Percentiles rank a stretch among this genome's conserved stretches.
Conservation (phyloP, 2,113 vertebrate species). For the rabbit (Oryctolagus cuniculus) region DNA sequence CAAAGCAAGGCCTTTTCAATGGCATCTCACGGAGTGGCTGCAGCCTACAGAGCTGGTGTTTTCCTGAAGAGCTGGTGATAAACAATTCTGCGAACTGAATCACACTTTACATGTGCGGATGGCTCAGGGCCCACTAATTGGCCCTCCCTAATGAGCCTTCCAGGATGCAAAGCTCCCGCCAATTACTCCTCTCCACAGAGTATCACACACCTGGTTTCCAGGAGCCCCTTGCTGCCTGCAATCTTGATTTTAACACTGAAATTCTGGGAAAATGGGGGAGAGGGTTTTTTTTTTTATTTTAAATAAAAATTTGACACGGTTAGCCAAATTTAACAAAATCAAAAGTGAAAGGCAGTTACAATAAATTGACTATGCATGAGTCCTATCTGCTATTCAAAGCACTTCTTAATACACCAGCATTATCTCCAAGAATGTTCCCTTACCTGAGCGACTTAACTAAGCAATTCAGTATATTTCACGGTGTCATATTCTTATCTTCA, state of each 20-base stretch:
- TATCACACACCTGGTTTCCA: constrained; percentile 10
- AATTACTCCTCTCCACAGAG: background rate
- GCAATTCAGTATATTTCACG: background rate
- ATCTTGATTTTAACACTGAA: background rate
- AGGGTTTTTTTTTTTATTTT: background rate
- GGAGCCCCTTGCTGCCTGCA: background rate
- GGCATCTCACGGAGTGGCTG: background rate
- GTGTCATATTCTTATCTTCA: background rate
- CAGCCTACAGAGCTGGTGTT: background rate
- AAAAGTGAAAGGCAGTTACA: constrained; percentile 7
- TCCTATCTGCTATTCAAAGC: background rate
- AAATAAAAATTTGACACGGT: constrained; percentile 20
- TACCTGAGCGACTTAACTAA: background rate
- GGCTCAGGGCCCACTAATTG: background rate
- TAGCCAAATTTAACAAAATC: constrained; percentile 27
- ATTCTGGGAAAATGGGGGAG: constrained; percentile 30
- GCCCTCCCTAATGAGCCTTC: background rate
- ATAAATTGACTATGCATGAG: background rate
- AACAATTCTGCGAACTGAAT: constrained; percentile 43
- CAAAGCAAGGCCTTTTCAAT: background rate
- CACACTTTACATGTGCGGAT: background rate
- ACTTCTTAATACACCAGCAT: background rate
- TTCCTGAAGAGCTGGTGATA: constrained; percentile 40
- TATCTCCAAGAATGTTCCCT: background rate
- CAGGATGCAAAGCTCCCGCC: background rate